Evolutionary conservation across 1,140 invertebrate species (phyloP), one percentile per base, ranked within the genome.

Genomic region (Orius insidiosus): DNA sequence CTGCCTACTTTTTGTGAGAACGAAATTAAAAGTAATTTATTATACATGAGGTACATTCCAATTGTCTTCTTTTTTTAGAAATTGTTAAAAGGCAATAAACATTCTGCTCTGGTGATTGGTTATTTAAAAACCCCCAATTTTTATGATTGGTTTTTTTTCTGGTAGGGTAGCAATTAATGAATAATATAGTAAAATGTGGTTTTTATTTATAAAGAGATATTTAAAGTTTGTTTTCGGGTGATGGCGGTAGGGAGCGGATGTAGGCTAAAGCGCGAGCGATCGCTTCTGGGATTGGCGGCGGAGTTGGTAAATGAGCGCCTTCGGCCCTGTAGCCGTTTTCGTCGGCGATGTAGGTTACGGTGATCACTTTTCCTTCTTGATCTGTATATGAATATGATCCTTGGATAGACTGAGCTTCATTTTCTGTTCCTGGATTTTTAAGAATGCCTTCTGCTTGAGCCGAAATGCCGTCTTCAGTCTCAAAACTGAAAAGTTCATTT

Each of bases 381-480:
- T 65, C 63, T 0, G 65, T 68, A 52, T 70, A 72, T 2, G 75
- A 74, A 64, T 85, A 87, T 15, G 75, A 76, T 9, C 85, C 85
- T 53, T 81, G 73, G 58, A 85, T 80, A 0, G 83, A 80, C 37
- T 85, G 68, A 15, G 79, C 72, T 52, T 69, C 69, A 52, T 71
- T 67, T 11, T 70, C 69, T 15, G 75, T 73, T 1, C 72, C 75
- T 10, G 78, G 63, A n/a, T 69, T 69, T 60, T 79, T 85, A 44
- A 85, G 64, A 64, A 70, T 83, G 46, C 84, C 84, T 50, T 74
- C 71, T 61, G 87, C 84, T 63, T 84, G 71, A 13, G 80, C 77
- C 2, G 77, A 61, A 51, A 87, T 87, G 56, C 83, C 79, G 63
- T 89, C 86, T 9, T 79, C 81, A 48, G 84, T 85, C 64, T 87